Evolutionary conservation across 2,113 vertebrate species (phyloP).

Genomic region (Coracopsis vasa): DNA sequence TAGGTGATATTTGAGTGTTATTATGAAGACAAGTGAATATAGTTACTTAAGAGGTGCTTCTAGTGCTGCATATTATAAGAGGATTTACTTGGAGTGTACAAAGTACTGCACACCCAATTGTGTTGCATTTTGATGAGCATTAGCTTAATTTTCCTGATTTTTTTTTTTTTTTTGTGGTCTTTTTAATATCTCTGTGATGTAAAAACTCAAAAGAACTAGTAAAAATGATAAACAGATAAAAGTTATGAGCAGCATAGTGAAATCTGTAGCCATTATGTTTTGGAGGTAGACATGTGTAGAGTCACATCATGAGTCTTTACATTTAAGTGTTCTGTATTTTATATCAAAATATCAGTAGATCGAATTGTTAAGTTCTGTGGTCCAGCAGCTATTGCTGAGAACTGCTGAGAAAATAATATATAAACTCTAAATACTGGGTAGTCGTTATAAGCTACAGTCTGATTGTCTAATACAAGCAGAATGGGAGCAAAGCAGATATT

Average conservation of each 20-base stretch:
- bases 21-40: not conserved
- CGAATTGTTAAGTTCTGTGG: not conserved
- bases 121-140: not conserved
- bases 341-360: not conserved
- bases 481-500: not conserved
- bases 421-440: not conserved
- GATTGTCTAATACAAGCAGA: not conserved
- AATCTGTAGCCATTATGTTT: not conserved
- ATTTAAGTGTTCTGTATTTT: not conserved
- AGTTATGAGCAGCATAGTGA: not conserved
- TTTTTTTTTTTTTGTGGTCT: not conserved
- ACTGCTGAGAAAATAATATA: not conserved
- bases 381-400: not conserved
- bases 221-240: not conserved
- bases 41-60: not conserved
- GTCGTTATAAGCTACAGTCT: not conserved
- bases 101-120: not conserved
- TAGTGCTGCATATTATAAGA: not conserved
- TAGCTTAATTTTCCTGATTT: not conserved
- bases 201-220: not conserved
- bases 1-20: not conserved
- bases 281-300: not conserved
- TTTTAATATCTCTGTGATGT: not conserved
- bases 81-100: not conserved
- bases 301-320: not conserved